Evolutionary conservation across 2,888 invertebrate species (phyloP).

Genomic region (Drosophila prostipennis): DNA sequence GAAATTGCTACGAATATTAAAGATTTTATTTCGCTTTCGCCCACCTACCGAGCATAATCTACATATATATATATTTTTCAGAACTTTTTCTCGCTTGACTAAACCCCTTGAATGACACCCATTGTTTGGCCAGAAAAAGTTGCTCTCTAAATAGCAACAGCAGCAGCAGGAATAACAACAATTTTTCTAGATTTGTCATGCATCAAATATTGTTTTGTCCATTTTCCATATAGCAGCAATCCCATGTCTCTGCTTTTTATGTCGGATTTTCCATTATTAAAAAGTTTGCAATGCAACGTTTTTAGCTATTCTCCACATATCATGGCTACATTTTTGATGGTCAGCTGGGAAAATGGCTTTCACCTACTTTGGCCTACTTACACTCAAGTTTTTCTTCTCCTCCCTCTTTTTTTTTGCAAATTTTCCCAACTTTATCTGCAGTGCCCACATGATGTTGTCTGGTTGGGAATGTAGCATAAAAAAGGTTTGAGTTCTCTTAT

Average conservation of each 20-base stretch:
- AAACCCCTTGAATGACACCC: constrained; percentile 23
- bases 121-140: constrained; percentile 24
- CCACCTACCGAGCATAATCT: constrained; percentile 12
- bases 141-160: constrained; percentile 4
- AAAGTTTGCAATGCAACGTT: constrained; percentile 63
- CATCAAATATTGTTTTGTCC: constrained; percentile 58
- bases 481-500: constrained; percentile 10
- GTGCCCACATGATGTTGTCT: neutral
- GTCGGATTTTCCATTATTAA: constrained; percentile 61
- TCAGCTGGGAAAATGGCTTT: constrained; percentile 31
- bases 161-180: constrained; percentile 13
- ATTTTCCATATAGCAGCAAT: constrained; percentile 15
- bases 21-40: neutral
- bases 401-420: neutral
- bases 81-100: constrained; percentile 31
- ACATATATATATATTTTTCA: constrained; percentile 1
- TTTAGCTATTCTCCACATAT: constrained; percentile 9
- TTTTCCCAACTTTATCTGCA: constrained; percentile 19
- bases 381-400: neutral
- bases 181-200: constrained; percentile 56
- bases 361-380: constrained; percentile 36
- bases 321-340: constrained; percentile 33
- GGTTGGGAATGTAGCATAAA: constrained; percentile 1
- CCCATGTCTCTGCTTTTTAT: neutral
- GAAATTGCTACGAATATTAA: neutral